phyloP scores from a whole-genome alignment of 2,888 invertebrate genomes.

The Theodoxus fluviatilis region DNA sequence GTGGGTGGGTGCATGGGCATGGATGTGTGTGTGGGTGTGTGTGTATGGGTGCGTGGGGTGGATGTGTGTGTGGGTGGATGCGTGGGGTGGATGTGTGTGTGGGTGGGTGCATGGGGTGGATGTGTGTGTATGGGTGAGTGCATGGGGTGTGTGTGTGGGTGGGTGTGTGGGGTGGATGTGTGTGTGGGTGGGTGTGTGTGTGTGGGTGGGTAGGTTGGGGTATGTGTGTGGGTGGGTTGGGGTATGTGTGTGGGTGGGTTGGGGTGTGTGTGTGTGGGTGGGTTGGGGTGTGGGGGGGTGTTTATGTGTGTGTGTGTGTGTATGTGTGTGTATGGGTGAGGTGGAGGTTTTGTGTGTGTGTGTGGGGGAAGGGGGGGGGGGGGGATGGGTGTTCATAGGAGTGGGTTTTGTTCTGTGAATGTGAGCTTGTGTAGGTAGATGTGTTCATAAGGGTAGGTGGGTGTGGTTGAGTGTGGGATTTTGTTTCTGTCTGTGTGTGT shows the following conservation, averaged over 20 bases:
- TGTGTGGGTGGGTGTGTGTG: background rate
- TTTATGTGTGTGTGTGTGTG: background rate
- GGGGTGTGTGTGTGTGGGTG: background rate
- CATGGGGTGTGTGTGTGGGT: background rate
- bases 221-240: background rate
- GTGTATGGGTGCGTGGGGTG: constrained; percentile 10
- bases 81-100: constrained; percentile 9
- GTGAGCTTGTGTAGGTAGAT: background rate
- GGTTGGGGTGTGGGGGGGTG: background rate
- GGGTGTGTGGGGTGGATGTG: constrained; percentile 64
- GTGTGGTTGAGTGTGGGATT: background rate
- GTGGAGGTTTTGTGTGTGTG: background rate
- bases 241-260: constrained; percentile 5
- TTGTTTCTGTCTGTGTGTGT: background rate
- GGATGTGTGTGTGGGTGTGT: background rate
- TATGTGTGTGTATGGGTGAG: constrained; percentile 20
- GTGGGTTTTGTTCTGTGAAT: too few species aligned
- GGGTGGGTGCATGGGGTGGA: background rate
- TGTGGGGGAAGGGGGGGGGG: background rate
- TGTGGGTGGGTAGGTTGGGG: background rate
- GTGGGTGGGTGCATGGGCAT: background rate
- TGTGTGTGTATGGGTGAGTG: background rate
- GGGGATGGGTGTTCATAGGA: background rate
- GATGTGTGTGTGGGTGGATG: background rate
- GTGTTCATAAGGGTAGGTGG: constrained; percentile 2